phyloP scores from a whole-genome alignment of 2,113 vertebrate genomes.

The Cricetomys ansorgei region DNA sequence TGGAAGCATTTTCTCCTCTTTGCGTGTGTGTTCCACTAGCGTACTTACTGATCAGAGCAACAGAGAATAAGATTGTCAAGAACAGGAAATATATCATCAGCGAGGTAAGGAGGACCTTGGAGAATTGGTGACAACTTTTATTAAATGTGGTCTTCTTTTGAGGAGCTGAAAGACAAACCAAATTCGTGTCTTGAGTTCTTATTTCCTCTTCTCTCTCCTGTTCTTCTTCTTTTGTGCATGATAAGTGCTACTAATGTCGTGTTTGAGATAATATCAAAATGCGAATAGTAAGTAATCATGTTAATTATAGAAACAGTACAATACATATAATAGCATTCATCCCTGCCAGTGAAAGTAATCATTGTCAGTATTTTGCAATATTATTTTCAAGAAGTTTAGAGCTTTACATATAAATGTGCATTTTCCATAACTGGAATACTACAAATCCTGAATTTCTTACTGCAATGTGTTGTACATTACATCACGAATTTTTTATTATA shows the following conservation, averaged over 20 bases:
- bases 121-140: neutral
- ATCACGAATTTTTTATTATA: neutral
- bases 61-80: slow-evolving; percentile 24
- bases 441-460: neutral
- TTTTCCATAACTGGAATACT: neutral
- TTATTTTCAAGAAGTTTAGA: neutral
- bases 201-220: neutral
- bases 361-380: neutral
- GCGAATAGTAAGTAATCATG: neutral
- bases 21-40: neutral
- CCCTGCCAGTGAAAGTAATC: neutral
- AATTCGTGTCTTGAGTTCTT: neutral
- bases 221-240: neutral
- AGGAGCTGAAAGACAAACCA: slow-evolving; percentile 57
- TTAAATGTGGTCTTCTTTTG: neutral
- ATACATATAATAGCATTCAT: neutral
- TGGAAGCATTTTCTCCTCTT: neutral
- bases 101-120: neutral
- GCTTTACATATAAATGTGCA: neutral
- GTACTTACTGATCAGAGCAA: slow-evolving; percentile 72
- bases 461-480: neutral
- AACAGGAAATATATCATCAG: slow-evolving; percentile 53
- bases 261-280: slow-evolving; percentile 15
- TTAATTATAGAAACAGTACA: neutral
- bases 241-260: neutral